A percentile compares a stretch with the other conserved stretches of the same genome.
Conservation (phyloP, 2,113 vertebrate species). For the rabbit (Oryctolagus cuniculus) region DNA sequence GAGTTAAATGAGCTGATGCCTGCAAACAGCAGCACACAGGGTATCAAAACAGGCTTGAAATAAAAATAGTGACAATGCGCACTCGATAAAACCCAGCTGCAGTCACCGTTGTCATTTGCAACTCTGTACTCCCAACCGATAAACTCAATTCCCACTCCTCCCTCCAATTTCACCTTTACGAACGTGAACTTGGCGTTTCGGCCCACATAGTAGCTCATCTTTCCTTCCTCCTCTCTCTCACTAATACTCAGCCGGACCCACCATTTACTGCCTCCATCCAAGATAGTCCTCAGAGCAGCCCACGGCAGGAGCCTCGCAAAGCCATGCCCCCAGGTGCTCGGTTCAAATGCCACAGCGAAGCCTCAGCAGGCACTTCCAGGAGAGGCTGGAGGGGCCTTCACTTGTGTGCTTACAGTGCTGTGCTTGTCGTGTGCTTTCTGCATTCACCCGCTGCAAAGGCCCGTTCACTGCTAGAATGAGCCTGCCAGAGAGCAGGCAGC, state of each 20-base stretch:
- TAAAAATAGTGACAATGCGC: fast-evolving
- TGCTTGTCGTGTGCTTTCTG: neutral
- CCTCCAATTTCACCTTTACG: neutral
- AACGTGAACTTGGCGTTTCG: neutral
- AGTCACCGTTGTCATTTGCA: neutral
- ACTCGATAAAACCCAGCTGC: neutral
- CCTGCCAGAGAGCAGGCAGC: neutral
- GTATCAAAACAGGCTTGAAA: fast-evolving
- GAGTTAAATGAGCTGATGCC: neutral
- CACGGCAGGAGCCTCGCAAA: neutral
- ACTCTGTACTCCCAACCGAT: neutral
- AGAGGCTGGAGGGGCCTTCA: neutral
- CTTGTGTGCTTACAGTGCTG: neutral
- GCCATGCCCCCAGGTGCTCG: neutral
- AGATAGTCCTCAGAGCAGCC: neutral
- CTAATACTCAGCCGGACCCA: neutral
- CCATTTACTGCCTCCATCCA: fast-evolving
- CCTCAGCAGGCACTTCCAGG: neutral
- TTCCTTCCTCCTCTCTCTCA: neutral
- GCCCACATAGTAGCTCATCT: neutral
- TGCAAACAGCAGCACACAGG: neutral
- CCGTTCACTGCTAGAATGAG: neutral
- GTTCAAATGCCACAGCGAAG: neutral
- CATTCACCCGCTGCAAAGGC: neutral
- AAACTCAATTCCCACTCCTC: too few relatives aligned